These are phyloP conservation scores for Leucoraja erinaceus DNA, from an alignment of 2,113 vertebrate species.

Conservation along the genomic window DNA sequence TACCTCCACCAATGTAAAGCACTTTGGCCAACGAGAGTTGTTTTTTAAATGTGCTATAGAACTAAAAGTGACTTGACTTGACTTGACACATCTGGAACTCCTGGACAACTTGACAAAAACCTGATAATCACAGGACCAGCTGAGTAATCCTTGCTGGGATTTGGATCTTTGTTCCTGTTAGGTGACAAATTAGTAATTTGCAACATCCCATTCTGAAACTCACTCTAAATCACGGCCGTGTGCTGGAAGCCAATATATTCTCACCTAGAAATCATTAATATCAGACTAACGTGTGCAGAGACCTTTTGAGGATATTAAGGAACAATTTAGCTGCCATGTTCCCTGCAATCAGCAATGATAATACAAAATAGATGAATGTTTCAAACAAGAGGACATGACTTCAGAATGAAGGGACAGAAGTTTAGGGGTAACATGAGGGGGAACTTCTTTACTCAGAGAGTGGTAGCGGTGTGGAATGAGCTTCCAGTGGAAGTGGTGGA, in stretches of 20 bases:
- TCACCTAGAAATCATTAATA: slow-evolving; percentile 10
- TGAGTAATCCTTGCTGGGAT: neutral
- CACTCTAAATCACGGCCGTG: neutral
- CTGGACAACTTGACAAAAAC: neutral
- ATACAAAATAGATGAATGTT: neutral
- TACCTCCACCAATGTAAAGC: too few relatives aligned
- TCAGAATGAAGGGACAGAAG: too few relatives aligned
- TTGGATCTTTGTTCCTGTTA: neutral
- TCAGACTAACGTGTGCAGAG: neutral
- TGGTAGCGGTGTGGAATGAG: too few relatives aligned
- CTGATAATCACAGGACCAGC: neutral
- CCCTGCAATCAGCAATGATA: neutral
- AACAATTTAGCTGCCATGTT: neutral
- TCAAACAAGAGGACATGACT: too few relatives aligned
- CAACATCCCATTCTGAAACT: slow-evolving; percentile 1
- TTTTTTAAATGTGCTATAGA: too few relatives aligned
- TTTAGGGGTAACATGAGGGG: too few relatives aligned
- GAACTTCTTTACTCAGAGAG: too few relatives aligned
- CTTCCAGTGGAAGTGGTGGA: too few relatives aligned
- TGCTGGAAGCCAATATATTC: neutral
- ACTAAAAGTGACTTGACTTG: too few relatives aligned
- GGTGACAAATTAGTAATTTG: slow-evolving; percentile 18
- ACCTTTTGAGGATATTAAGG: neutral
- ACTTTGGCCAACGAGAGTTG: too few relatives aligned
- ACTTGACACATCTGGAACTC: neutral